Evolutionary conservation across 2,888 invertebrate species (phyloP).

Genomic region (Ditula angustiorana): DNA sequence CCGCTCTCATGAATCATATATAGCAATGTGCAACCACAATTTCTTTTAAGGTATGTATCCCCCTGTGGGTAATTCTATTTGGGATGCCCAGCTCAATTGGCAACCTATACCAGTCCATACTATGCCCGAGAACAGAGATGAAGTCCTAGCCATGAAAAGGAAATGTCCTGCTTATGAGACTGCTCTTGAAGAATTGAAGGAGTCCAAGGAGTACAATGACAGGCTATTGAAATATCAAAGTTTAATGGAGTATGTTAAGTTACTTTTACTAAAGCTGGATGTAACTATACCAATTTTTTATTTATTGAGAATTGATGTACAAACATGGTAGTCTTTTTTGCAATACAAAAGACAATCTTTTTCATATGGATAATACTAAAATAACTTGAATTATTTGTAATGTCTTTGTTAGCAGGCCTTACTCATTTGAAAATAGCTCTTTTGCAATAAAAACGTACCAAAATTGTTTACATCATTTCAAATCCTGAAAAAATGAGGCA

Average conservation of each 20-base stretch:
- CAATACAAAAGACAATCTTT: too few relatives aligned
- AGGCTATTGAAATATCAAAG: conserved; percentile 85
- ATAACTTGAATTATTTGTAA: too few relatives aligned
- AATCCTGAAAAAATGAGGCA: too few relatives aligned
- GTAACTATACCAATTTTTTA: too few relatives aligned
- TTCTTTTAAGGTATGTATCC: conserved; percentile 87
- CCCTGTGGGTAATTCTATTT: conserved; percentile 83
- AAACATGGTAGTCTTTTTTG: too few relatives aligned
- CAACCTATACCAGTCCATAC: conserved; percentile 93
- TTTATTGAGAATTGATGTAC: too few relatives aligned
- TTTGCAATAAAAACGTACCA: too few relatives aligned
- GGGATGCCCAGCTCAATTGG: conserved; percentile 88
- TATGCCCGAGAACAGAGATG: conserved; percentile 86
- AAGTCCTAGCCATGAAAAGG: conserved; percentile 85
- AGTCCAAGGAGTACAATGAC: conserved; percentile 82
- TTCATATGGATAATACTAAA: too few relatives aligned
- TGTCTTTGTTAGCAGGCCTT: too few relatives aligned
- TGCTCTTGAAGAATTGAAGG: conserved; percentile 78
- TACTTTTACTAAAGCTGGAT: too few relatives aligned
- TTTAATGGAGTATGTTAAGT: conserved; percentile 84
- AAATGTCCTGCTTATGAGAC: conserved; percentile 88
- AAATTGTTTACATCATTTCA: too few relatives aligned
- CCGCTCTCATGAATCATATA: neutral
- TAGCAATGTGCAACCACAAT: neutral
- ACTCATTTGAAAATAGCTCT: too few relatives aligned